Percentiles rank a stretch among this genome's conserved stretches.
Evolutionary conservation across 2,797 vertebrate species (phyloP).

Genomic region (Enteromius argenteus): DNA sequence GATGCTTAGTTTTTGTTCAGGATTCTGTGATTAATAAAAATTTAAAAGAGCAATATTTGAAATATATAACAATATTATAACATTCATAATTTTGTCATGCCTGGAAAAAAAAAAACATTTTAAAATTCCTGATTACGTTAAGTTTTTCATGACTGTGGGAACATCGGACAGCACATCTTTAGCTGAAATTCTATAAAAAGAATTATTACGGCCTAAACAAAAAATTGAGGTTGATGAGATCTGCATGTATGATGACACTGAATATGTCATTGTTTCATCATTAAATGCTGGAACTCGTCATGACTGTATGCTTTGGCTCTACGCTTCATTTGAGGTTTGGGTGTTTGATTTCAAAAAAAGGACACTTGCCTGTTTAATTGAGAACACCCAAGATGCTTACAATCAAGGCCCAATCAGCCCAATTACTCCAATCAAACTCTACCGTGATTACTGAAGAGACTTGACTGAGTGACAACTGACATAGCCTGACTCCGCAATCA

Average conservation of each 20-base stretch:
- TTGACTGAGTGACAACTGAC: constrained; percentile 54
- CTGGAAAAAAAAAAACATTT: not conserved
- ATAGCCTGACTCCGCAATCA: constrained; percentile 39
- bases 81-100: not conserved
- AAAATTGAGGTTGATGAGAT: not conserved
- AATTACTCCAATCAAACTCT: constrained; percentile 51
- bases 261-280: not conserved
- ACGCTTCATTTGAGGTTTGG: not conserved
- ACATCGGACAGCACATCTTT: not conserved
- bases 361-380: constrained; percentile 18
- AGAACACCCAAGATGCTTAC: constrained; percentile 49
- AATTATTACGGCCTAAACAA: not conserved
- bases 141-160: not conserved
- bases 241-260: not conserved
- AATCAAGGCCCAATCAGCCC: constrained; percentile 35
- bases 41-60: not conserved
- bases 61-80: not conserved
- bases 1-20: no score
- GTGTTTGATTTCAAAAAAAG: constrained; percentile 18
- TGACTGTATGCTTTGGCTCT: not conserved
- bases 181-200: constrained; percentile 4
- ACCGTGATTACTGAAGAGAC: constrained; percentile 48
- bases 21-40: not conserved
- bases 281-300: not conserved
- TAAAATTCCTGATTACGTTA: not conserved